These are phyloP conservation scores for Cyprinodon brontotheroides DNA, from an alignment of 2,113 vertebrate genomes.

Conservation along the genomic window DNA sequence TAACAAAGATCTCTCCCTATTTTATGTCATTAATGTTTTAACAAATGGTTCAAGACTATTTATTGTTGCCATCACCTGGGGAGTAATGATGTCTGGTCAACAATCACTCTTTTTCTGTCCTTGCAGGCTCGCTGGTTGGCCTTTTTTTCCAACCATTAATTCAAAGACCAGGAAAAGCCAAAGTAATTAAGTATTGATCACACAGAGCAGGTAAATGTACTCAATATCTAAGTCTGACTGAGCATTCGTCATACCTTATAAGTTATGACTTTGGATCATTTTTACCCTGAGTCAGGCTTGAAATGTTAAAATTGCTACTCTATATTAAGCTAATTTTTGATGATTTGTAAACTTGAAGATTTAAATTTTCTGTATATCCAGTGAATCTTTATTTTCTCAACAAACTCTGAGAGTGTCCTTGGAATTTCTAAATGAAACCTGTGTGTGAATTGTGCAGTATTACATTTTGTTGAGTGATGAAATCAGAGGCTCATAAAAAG, in stretches of 20 bases:
- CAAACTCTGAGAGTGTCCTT: constrained; percentile 18
- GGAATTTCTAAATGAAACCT: constrained; percentile 26
- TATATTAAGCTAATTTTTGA: constrained; percentile 9
- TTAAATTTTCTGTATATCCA: constrained; percentile 9
- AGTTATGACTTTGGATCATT: constrained; percentile 28
- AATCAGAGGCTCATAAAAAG: background rate
- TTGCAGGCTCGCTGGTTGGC: constrained; percentile 41
- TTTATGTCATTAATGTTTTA: constrained; percentile 61
- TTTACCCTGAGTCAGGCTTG: background rate
- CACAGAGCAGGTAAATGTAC: constrained; percentile 45
- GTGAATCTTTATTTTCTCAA: constrained; percentile 25
- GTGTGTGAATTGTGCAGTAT: constrained; percentile 14
- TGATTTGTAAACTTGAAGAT: constrained; percentile 28
- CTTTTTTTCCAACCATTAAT: constrained; percentile 57
- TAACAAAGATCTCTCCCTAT: constrained; percentile 48
- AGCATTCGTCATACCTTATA: constrained; percentile 45
- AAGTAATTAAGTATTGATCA: constrained; percentile 76
- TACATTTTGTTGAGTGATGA: constrained; percentile 36
- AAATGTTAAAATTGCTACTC: constrained; percentile 27
- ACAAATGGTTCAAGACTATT: constrained; percentile 59
- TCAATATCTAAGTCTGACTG: constrained; percentile 35
- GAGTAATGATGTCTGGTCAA: constrained; percentile 62
- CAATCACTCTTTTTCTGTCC: constrained; percentile 56
- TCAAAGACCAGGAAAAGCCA: constrained; percentile 57
- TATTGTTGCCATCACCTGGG: constrained; percentile 61